Evolutionary conservation across 2,888 invertebrate species (phyloP), one percentile per base, ranked within the genome.

Genomic region (Oeneis ivallda): DNA sequence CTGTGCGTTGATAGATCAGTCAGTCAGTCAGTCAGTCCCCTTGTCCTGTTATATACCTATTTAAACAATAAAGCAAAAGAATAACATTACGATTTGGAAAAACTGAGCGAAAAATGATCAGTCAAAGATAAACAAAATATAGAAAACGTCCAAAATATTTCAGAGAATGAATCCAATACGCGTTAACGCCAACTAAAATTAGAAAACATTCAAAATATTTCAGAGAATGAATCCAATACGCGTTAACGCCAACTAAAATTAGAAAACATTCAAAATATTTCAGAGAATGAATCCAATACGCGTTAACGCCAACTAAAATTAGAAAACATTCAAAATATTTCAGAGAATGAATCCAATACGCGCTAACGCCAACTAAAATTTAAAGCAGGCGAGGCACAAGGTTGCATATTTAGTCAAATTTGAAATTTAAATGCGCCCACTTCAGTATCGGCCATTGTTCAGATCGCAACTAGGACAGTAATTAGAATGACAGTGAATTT

Each of bases 391-490:
- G 75, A 79, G 71, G 75, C 70, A 65, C 70, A 71, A 68, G 67
- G 69, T 72, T 70, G 71, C 63, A 70, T 70, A 70, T 70, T 71
- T 77, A 76, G 76, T 73, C 74, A 68, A 69, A 83, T 85, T 85
- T 83, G 79, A 81, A 84, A 81, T 80, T 81, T 79, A 85, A 83
- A 85, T 84, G 74, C 75, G 71, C 49, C 76, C 74, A 65, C 77
- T 75, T 68, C 65, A 66, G 68, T 74, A 74, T 61, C 65, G 58
- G 54, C 63, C 53, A 67, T 68, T 65, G 68, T 69, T 71, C 61
- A 60, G 43, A 54, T 72, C 69, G 76, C 72, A 75, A 76, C 72
- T 75, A 71, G 75, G 75, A 62, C 75, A 70, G 65, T 75, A 73
- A 77, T 79, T 76, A 76, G 73, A 75, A 75, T 76, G 73, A 74